Evolutionary conservation across 2,888 invertebrate species (phyloP), one percentile per base, ranked within the genome.

Genomic region (Stictocephala bisonia): DNA sequence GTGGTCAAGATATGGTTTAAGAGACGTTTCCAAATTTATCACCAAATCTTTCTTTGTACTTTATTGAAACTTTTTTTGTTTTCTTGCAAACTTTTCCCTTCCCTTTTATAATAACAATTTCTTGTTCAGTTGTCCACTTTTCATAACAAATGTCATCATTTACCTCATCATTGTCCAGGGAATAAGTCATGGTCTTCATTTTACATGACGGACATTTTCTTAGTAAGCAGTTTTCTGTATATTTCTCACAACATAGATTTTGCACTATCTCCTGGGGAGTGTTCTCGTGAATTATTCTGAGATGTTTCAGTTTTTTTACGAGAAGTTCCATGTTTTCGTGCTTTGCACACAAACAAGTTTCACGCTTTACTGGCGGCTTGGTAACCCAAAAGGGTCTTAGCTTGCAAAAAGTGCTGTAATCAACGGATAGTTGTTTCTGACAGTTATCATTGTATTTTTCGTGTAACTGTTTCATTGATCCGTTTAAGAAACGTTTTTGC

Each of bases 401-500:
- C 50, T 24, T 50, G 24, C 50, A 18, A 50, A n/a, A 50, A 4
- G 50, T 50, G 24, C 24, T 50, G 50, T 50, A 50, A 22, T 50
- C 50, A 50, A 50, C 24, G n/a, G n/a, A n/a, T n/a, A n/a, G n/a
- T n/a, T n/a, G n/a, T n/a, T n/a, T n/a, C n/a, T n/a, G n/a, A n/a
- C n/a, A n/a, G 20, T 50, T 50, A 6, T 20, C 50, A 44, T 44
- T 13, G n/a, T 13, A 18, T 15, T 44, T 44, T 44, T 44, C 44
- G 13, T 44, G 44, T 44, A 15, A 15, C 4, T 15, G 18, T 44
- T 44, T 44, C n/a, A n/a, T n/a, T n/a, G n/a, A n/a, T n/a, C n/a
- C n/a, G n/a, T n/a, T n/a, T n/a, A n/a, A n/a, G n/a, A n/a, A n/a
- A n/a, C n/a, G n/a, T n/a, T n/a, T n/a, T n/a, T n/a, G n/a, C n/a